Conservation (phyloP, 2,797 vertebrate species). For the Euthynnus affinis region DNA sequence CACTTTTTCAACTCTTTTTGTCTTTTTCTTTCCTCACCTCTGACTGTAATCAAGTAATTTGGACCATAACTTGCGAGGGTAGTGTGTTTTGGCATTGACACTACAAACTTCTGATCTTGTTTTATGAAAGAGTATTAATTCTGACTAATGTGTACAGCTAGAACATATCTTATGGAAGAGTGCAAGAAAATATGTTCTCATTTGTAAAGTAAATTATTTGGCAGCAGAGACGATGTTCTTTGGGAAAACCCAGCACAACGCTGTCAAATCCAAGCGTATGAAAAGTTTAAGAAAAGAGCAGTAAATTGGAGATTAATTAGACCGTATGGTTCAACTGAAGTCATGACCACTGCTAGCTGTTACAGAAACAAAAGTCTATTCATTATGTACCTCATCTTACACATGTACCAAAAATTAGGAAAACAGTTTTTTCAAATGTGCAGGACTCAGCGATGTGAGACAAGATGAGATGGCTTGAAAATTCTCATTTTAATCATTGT, state of each 20-base stretch:
- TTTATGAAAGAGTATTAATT: constrained; percentile 8
- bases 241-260: neutral
- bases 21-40: constrained; percentile 20
- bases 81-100: constrained; percentile 39
- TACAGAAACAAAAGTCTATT: neutral
- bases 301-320: neutral
- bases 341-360: neutral
- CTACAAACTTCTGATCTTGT: constrained; percentile 35
- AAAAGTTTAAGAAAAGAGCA: neutral
- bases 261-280: neutral
- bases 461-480: neutral
- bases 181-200: neutral
- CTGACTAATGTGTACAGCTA: too few relatives aligned
- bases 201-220: constrained; percentile 12
- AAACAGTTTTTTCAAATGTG: neutral
- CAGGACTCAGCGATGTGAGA: neutral
- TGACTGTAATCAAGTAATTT: constrained; percentile 56
- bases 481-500: neutral
- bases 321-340: neutral
- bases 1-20: constrained; percentile 24
- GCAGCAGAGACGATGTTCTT: neutral
- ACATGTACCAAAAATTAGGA: too few relatives aligned
- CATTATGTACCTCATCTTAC: neutral
- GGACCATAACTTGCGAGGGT: neutral
- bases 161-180: neutral